phyloP scores from a whole-genome alignment of 2,113 vertebrate genomes.

The Tinamus guttatus region DNA sequence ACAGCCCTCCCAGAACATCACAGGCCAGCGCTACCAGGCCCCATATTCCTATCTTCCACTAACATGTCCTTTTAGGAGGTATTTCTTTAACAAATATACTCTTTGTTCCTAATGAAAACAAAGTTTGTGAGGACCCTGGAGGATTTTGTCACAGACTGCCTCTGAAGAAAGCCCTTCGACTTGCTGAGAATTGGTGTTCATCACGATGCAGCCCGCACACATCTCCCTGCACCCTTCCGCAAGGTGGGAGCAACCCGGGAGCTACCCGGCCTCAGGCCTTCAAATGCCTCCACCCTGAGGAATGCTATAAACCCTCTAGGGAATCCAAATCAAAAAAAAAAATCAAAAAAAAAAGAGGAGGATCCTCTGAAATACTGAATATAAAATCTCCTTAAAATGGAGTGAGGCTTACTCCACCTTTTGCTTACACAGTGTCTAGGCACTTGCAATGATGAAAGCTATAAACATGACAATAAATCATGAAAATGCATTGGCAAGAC shows the following conservation, averaged over 20 bases:
- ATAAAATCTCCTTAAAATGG: background rate
- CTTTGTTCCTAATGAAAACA: background rate
- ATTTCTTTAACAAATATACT: background rate
- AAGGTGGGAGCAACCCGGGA: background rate
- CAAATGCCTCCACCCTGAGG: background rate
- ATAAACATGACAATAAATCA: background rate
- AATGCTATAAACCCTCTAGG: background rate
- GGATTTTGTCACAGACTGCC: background rate
- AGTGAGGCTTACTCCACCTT: background rate
- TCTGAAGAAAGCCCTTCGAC: background rate
- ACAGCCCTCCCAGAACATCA: background rate
- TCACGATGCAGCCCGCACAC: rapidly evolving
- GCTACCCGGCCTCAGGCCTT: background rate
- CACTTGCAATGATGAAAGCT: background rate
- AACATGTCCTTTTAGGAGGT: background rate
- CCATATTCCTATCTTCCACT: rapidly evolving
- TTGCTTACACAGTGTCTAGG: background rate
- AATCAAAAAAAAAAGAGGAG: no score
- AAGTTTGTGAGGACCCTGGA: background rate
- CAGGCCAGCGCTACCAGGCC: background rate
- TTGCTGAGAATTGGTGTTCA: background rate
- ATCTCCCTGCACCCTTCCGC: background rate
- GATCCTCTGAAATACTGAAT: background rate
- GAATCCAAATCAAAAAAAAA: background rate
- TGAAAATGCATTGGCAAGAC: background rate